phyloP scores from a whole-genome alignment of 2,797 vertebrate genomes.

The Meda fulgida region DNA sequence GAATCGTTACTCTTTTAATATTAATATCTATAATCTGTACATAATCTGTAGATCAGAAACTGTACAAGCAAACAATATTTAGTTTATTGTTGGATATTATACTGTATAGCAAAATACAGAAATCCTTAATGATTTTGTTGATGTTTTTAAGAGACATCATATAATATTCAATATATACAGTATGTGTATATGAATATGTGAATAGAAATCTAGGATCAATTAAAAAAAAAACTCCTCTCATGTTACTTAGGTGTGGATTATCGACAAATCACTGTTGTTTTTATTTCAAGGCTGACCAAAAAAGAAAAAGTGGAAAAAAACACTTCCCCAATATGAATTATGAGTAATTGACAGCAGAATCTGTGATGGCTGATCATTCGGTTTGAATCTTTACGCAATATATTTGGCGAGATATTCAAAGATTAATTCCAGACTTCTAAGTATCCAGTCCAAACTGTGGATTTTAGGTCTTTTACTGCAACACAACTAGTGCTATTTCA shows the following conservation, averaged over 20 bases:
- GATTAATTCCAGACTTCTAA: slow-evolving; percentile 15
- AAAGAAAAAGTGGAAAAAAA: background rate
- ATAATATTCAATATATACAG: background rate
- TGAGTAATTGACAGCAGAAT: background rate
- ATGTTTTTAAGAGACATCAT: background rate
- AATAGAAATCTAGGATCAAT: background rate
- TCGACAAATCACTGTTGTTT: too few species aligned
- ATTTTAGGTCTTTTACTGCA: background rate
- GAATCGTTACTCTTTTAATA: background rate
- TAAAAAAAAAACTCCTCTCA: background rate
- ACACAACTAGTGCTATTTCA: background rate
- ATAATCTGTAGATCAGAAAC: background rate
- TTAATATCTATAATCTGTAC: background rate
- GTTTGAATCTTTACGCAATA: slow-evolving; percentile 1
- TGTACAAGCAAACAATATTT: background rate
- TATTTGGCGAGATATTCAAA: background rate
- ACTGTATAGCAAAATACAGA: too few species aligned
- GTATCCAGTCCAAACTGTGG: background rate
- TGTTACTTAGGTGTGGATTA: background rate
- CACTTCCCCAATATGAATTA: background rate
- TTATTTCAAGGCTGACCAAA: background rate
- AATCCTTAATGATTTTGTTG: background rate
- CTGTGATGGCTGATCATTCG: background rate
- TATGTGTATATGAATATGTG: background rate
- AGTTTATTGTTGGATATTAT: background rate